Conservation (phyloP, 2,797 vertebrate species). For the Eulemur coronatus region DNA sequence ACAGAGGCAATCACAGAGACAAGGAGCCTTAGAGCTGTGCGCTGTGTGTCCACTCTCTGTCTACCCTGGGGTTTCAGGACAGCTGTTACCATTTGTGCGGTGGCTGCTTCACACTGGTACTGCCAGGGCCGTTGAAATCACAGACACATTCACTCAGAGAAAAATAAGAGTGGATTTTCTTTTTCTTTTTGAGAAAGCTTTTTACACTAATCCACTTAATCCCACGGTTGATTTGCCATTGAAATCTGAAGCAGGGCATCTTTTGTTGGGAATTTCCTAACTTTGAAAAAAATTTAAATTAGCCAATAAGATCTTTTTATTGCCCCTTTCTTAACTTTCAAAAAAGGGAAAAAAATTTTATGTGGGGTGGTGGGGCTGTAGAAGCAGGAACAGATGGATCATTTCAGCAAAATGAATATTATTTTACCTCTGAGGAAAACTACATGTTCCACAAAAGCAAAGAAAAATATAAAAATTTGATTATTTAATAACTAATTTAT, state of each 20-base stretch:
- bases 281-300: constrained; percentile 66
- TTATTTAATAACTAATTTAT: constrained; percentile 26
- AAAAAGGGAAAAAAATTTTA: background rate
- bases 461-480: background rate
- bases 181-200: constrained; percentile 67
- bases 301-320: constrained; percentile 39
- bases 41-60: constrained; percentile 51
- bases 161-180: constrained; percentile 71
- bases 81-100: constrained; percentile 79
- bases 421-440: constrained; percentile 42
- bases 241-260: constrained; percentile 71
- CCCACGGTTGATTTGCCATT: constrained; percentile 62
- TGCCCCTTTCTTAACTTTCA: background rate
- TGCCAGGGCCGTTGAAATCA: constrained; percentile 81
- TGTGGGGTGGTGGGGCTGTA: background rate
- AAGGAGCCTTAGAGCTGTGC: constrained; percentile 66
- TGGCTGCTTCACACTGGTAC: constrained; percentile 72
- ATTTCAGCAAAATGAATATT: constrained; percentile 5
- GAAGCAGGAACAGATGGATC: background rate
- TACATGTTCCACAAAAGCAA: background rate
- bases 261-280: constrained; percentile 72
- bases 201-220: constrained; percentile 74
- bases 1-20: constrained; percentile 55
- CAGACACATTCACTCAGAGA: constrained; percentile 77
- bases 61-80: constrained; percentile 49